phyloP scores from a whole-genome alignment of 2,113 vertebrate species.

The Cyprichromis sp. region DNA sequence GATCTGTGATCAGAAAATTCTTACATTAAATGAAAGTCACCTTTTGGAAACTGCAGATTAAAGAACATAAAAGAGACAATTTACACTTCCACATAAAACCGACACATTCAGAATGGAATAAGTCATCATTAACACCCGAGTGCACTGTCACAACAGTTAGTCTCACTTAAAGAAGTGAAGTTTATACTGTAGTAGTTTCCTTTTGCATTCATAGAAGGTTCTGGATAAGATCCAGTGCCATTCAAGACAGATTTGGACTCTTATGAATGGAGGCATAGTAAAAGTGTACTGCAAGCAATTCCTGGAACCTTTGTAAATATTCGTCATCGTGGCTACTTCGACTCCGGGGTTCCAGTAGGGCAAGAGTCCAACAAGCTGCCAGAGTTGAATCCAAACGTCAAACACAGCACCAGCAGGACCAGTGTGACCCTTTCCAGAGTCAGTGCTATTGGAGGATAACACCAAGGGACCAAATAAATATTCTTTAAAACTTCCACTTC shows the following conservation, averaged over 20 bases:
- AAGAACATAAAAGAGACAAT: neutral
- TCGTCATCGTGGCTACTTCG: slow-evolving; percentile 24
- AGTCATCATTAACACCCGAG: neutral
- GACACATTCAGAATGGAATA: neutral
- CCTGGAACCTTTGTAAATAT: slow-evolving; percentile 29
- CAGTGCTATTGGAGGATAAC: neutral
- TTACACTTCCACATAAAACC: neutral
- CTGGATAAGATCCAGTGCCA: neutral
- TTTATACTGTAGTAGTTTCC: neutral
- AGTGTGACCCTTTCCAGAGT: neutral
- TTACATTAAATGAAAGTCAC: neutral
- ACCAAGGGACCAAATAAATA: neutral
- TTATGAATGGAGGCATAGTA: slow-evolving; percentile 20
- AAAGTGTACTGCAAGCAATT: slow-evolving; percentile 21
- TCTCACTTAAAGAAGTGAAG: neutral
- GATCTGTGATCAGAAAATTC: neutral
- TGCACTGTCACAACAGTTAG: neutral
- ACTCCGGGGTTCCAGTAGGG: neutral
- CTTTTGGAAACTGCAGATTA: neutral
- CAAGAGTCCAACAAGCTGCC: neutral
- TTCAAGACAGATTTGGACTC: neutral
- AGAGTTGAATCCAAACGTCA: slow-evolving; percentile 13
- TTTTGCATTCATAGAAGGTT: neutral
- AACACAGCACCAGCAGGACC: slow-evolving; percentile 24
- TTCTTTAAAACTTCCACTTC: neutral